Evolutionary conservation across 2,888 invertebrate species (phyloP), one percentile per base, ranked within the genome.

Genomic region (Rhopalosiphum nymphaeae): DNA sequence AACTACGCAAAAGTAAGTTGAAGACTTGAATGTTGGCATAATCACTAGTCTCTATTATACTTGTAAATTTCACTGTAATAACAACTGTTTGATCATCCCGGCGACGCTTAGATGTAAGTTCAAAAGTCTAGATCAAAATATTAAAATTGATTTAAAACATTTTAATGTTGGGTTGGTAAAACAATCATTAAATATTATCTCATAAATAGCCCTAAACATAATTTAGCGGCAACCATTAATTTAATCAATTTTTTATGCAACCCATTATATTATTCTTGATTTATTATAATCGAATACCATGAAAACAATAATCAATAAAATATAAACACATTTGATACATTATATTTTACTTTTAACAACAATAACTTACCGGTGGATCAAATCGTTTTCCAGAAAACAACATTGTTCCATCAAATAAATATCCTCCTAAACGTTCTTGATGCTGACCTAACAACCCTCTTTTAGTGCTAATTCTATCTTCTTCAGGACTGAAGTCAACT

Each of bases 401-500:
- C 0, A 97, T 96, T 0, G 44, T 46, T 46, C 44, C 44, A 7
- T 46, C 44, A 46, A 46, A 46, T 46, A 46, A 46, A 46, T 0
- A 98, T 0, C 96, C 97, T 0, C 97, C 97, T 13, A 98, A 95
- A 0, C 95, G 95, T 0, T 96, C 96, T 11, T 96, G 96, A 95
- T 97, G 97, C 0, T 96, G 95, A 26, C 96, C 96, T 2, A 98
- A 95, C 3, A 98, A 96, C 0, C 96, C 96, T 95, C 97, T 97
- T 9, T 97, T 97, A 0, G 97, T 95, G 0, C 95, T 95, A 0
- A 97, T 97, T 85, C 96, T 96, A 95, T 98, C 98, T 94, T 98
- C 97, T 0, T 97, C 97, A 0, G 98, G 98, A 0, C 96, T 95
- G 95, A 98, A 97, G 95, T 98, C 97, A 0, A 98, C 98, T 5